Conservation (phyloP, 2,888 invertebrate genomes). For the Anaspis maculata region DNA sequence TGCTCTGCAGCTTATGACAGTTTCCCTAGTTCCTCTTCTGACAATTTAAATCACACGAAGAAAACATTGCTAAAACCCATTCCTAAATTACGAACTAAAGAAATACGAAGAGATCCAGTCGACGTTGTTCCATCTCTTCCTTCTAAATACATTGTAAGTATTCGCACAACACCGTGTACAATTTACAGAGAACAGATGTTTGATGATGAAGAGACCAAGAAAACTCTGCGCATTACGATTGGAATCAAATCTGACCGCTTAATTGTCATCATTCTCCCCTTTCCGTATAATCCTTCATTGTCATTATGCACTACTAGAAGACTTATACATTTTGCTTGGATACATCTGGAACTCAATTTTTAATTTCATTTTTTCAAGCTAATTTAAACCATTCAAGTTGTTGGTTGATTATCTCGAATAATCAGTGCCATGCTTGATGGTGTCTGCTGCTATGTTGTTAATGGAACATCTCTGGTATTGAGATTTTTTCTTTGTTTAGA, state of each 20-base stretch:
- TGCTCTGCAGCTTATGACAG: constrained; percentile 23
- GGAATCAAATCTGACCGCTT: constrained; percentile 33
- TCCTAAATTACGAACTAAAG: constrained; percentile 36
- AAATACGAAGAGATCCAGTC: constrained; percentile 30
- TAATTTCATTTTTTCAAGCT: no score
- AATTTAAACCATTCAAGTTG: constrained; percentile 8
- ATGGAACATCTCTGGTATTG: no score
- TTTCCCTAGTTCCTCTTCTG: constrained; percentile 28
- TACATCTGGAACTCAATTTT: no score
- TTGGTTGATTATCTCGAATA: constrained; percentile 7
- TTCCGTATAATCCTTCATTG: no score
- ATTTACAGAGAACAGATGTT: no score
- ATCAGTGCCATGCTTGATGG: constrained; percentile 13
- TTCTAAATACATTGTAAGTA: constrained; percentile 30
- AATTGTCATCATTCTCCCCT: constrained; percentile 9
- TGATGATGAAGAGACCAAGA: no score
- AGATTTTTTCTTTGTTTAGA: constrained; percentile 4
- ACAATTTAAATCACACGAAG: constrained; percentile 33
- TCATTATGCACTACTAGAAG: no score
- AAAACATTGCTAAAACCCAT: constrained; percentile 37
- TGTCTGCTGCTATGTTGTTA: constrained; percentile 3
- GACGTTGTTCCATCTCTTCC: constrained; percentile 21
- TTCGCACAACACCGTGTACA: no score
- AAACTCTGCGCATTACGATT: constrained; percentile 4
- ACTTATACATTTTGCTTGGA: no score